Conservation (phyloP, 2,888 invertebrate genomes). For the Papilio protenor region DNA sequence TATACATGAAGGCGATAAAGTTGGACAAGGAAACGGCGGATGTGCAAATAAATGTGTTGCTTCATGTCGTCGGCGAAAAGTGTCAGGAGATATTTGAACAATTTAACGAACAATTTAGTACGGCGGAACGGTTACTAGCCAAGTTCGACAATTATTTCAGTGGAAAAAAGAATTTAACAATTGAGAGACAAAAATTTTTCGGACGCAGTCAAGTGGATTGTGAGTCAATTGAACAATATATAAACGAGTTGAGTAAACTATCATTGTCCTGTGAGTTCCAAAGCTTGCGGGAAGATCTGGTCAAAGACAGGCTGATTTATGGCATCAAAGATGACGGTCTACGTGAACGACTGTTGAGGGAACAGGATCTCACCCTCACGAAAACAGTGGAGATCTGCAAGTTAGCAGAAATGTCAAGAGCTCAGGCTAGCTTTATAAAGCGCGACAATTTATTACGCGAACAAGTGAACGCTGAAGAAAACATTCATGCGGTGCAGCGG, state of each 20-base stretch:
- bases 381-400: constrained; percentile 2
- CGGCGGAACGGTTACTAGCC: background rate
- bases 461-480: background rate
- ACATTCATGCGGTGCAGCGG: background rate
- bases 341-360: background rate
- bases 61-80: too few species aligned
- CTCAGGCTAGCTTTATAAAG: constrained; percentile 12
- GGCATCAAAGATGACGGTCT: constrained; percentile 4
- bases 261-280: too few species aligned
- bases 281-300: too few species aligned
- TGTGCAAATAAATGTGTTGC: too few species aligned
- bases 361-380: background rate
- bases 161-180: background rate
- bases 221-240: too few species aligned
- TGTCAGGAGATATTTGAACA: too few species aligned
- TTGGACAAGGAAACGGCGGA: too few species aligned
- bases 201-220: background rate
- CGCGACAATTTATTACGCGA: background rate
- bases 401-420: constrained; percentile 1
- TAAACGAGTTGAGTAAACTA: too few species aligned
- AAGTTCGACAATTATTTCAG: background rate
- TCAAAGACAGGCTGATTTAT: background rate
- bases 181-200: constrained; percentile 3
- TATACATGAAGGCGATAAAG: too few species aligned
- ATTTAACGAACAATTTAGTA: too few species aligned